Evolutionary conservation across 2,888 invertebrate species (phyloP).

Genomic region (Temnothorax unifasciatus): DNA sequence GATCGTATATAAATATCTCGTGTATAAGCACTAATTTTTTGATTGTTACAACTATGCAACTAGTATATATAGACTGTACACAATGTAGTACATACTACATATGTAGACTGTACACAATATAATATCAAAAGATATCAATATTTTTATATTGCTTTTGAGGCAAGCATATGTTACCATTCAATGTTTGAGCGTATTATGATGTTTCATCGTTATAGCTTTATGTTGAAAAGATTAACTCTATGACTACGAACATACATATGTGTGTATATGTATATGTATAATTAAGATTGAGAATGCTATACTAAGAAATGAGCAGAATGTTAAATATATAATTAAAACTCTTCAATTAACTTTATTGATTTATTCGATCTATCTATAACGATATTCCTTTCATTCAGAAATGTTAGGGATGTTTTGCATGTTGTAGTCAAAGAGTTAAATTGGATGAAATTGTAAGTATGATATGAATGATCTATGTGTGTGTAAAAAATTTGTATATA

Average conservation of each 20-base stretch:
- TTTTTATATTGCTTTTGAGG: conserved; percentile 52
- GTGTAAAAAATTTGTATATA: conserved; percentile 52
- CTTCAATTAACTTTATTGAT: background rate
- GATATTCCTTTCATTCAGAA: background rate
- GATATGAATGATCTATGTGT: conserved; percentile 21
- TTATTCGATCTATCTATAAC: background rate
- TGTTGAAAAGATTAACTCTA: conserved; percentile 28
- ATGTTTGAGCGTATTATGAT: conserved; percentile 17
- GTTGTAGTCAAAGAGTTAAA: background rate
- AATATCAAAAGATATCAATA: conserved; percentile 35
- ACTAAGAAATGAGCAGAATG: background rate
- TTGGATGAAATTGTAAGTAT: conserved; percentile 29
- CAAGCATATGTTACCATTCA: conserved; percentile 36
- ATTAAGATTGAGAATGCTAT: background rate
- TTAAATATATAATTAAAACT: background rate
- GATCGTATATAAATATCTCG: background rate
- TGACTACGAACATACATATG: background rate
- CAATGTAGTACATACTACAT: background rate
- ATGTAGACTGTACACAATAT: conserved; percentile 15
- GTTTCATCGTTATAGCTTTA: background rate
- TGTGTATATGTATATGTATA: background rate
- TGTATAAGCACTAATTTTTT: conserved; percentile 13
- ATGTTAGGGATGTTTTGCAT: background rate
- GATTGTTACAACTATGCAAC: conserved; percentile 8
- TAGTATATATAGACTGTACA: conserved; percentile 25